Evolutionary conservation across 2,797 vertebrate genomes (phyloP), one percentile per base, ranked within the genome.

Genomic region (Carduelis carduelis): DNA sequence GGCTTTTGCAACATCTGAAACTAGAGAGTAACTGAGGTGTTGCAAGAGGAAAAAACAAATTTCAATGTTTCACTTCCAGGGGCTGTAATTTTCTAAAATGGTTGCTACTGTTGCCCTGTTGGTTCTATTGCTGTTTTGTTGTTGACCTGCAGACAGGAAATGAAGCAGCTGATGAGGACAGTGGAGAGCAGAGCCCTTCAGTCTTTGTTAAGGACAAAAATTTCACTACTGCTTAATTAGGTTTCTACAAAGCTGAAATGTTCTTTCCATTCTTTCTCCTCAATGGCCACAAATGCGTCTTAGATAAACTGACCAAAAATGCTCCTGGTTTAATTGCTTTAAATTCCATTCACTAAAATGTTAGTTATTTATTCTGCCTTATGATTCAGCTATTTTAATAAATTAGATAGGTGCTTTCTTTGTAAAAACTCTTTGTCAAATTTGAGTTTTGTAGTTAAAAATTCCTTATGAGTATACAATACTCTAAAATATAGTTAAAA

Each of bases 81-180:
- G 34, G 24, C 21, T 47, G 39, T n/a, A 64, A 5, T 27, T 75
- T 47, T 52, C 14, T 21, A 39, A 35, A 80, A 60, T 7, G 2
- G 43, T 28, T 83, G 56, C 6, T 24, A 16, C 1, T 46, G 26
- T 22, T 83, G 74, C 28, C 13, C 32, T 56, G 21, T 15, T 60
- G 59, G 47, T 59, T 78, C 70, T 9, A 30, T 8, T 55, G 34
- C 20, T 61, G 26, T 14, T 30, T 1, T 6, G 28, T 23, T 83
- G 49, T 60, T 85, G 47, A 34, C n/a, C 30, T 14, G 35, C 61
- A 83, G 76, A 61, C 26, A 76, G 57, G 23, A 79, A 69, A 55
- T 2, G 5, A 60, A 79, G 23, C 32, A 2, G 0, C 5, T 8
- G 49, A 74, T 7, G 0, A 0, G 5, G 34, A 26, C 46, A 37